Percentiles rank a stretch among this genome's conserved stretches.
Evolutionary conservation across 2,113 vertebrate species (phyloP).

Genomic region (Phaetusa simplex): DNA sequence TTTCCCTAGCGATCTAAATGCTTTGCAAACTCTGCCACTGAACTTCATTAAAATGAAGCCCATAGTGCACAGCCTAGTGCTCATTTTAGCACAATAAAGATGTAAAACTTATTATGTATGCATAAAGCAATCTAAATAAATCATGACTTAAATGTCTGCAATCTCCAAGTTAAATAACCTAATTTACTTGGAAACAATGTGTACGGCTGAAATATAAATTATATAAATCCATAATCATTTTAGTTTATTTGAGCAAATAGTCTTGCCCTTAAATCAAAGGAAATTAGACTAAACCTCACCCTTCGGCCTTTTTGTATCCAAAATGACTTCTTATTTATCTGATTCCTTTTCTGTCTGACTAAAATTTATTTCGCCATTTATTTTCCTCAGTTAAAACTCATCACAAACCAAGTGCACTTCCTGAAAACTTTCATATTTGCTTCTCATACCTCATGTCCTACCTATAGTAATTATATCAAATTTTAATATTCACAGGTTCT

Average conservation of each 20-base stretch:
- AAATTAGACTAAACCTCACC: slow-evolving; percentile 8
- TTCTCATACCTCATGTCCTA: background rate
- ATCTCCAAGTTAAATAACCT: slow-evolving; percentile 38
- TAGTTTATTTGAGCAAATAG: slow-evolving; percentile 15
- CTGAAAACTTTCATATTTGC: background rate
- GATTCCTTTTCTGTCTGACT: background rate
- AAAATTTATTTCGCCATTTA: background rate
- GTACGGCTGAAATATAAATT: slow-evolving; percentile 22
- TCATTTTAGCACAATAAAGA: slow-evolving; percentile 28
- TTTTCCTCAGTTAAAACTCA: background rate
- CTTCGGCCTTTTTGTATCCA: background rate
- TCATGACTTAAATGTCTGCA: slow-evolving; percentile 12
- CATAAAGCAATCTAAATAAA: slow-evolving; percentile 49
- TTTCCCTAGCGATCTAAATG: background rate
- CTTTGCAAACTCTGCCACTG: background rate
- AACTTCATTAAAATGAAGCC: slow-evolving; percentile 11
- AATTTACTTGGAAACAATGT: slow-evolving; percentile 43
- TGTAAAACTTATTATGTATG: slow-evolving; percentile 17
- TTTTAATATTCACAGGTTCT: background rate
- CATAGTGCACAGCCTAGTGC: background rate
- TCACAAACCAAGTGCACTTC: background rate
- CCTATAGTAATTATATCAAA: background rate
- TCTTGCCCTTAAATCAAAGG: background rate
- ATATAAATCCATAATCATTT: background rate
- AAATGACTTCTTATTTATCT: background rate